A percentile compares a stretch with the other conserved stretches of the same genome.
phyloP scores from a whole-genome alignment of 2,888 invertebrate species.

The Cephus rjabovi region DNA sequence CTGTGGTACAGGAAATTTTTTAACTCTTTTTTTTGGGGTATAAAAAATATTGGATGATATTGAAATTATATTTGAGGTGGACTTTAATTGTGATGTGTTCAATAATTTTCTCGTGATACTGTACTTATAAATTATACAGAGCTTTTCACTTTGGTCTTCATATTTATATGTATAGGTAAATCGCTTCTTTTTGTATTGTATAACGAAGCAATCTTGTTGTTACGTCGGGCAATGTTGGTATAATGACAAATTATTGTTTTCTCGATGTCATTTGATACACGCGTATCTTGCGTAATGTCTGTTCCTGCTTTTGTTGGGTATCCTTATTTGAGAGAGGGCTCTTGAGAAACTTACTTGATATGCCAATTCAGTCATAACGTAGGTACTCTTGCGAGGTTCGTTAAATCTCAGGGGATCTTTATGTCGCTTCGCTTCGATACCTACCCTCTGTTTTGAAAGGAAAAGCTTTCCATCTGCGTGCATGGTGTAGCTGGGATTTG shows the following conservation, averaged over 20 bases:
- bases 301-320: neutral
- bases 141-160: neutral
- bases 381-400: slow-evolving; percentile 40
- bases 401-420: slow-evolving; percentile 46
- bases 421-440: slow-evolving; percentile 25
- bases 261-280: neutral
- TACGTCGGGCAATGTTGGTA: neutral
- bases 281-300: neutral
- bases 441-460: slow-evolving; percentile 43
- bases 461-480: slow-evolving; percentile 35
- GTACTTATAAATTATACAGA: neutral
- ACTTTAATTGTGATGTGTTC: no score
- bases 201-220: neutral
- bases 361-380: neutral
- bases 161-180: neutral
- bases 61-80: neutral
- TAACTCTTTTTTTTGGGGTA: neutral
- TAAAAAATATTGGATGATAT: neutral
- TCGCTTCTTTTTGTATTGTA: neutral
- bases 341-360: neutral
- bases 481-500: neutral
- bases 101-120: neutral
- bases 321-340: neutral
- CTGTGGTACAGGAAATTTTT: neutral
- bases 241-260: neutral